Base-by-base conservation (phyloP, 2,797 vertebrate species). In the Alectoris magna region DNA sequence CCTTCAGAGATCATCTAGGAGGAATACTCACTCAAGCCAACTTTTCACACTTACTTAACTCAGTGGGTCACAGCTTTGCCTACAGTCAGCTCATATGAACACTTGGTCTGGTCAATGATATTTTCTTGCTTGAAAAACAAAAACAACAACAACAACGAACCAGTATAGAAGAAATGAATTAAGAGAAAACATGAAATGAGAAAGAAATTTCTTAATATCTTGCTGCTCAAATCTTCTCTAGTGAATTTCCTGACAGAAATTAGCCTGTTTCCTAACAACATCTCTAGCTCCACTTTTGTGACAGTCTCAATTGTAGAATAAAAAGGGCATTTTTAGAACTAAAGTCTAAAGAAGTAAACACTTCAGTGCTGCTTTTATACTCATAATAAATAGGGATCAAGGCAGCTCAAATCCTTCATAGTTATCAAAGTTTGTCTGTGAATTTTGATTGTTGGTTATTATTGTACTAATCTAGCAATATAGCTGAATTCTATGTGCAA, bases 71-170 rank as follows among this genome's bases (percentile, higher is more conserved):
- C 1, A 1, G 24, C 6, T 3, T 29, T 81, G n/a, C 49, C 21
- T 76, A 1, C 73, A 86, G 36, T 31, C n/a, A 71, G 27, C 51
- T 56, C 2, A 24, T 10, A 5, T 6, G 39, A 84, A 29, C 17
- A 8, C 18, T 34, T 34, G 41, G 8, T 27, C 72, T 48, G 55
- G 19, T 60, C 59, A 58, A 36, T 0, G 43, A 6, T 23, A 13
- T 29, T 55, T 49, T 4, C 9, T 23, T 38, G 11, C 26, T 74
- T 17, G 9, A 49, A 64, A 77, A 29, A 62, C 6, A 62, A 9
- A 27, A 26, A 24, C 24, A 39, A 14, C 3, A 2, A 4, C 11
- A 2, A 8, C 13, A 11, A 2, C 34, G 34, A 9, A 14, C 8
- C 63, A 8, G 5, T 41, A 13, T 1, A 56, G 36, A 66, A 43